Evolutionary conservation across 2,888 invertebrate species (phyloP), one percentile per base, ranked within the genome.

Genomic region (Piscicola geometra): DNA sequence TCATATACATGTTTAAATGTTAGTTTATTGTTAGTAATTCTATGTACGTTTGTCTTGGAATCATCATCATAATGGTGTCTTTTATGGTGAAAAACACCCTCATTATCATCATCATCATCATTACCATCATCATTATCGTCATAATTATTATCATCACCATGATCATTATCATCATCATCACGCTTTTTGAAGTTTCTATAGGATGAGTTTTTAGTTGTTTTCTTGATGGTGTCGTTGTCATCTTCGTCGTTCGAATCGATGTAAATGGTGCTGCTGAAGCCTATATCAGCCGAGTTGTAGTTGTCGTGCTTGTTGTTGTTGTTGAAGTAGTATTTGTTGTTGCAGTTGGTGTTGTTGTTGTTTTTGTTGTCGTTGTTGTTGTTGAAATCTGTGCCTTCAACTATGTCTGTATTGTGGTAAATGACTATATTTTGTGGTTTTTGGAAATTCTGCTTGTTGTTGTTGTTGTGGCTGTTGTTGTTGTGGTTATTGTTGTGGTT

Each of bases 221-320:
- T 9, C 15, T 25, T 41, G 70, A 35, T 41, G 70, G 28, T 70
- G 70, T 47, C 32, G 70, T 47, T 25, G 41, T 36, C 47, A 21
- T 12, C 30, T 5, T 64, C 30, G 21, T 64, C n/a, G 30, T 64
- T 9, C 30, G 9, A 5, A 30, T 67, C 67, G n/a, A 32, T 9
- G 30, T 5, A 35, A 67, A 3, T 15, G 30, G n/a, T n/a, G n/a
- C n/a, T n/a, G n/a, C n/a, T n/a, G n/a, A n/a, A n/a, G n/a, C n/a
- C n/a, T n/a, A n/a, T n/a, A n/a, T n/a, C n/a, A n/a, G n/a, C n/a
- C n/a, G n/a, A n/a, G n/a, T n/a, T n/a, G n/a, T n/a, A n/a, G n/a
- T n/a, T n/a, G n/a, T n/a, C n/a, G n/a, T n/a, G n/a, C n/a, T n/a
- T n/a, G n/a, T 67, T 35, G 67, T 35, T 32, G 67, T 67, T 67